Base-by-base conservation (phyloP, 1,140 invertebrate genomes). In the Lysiphlebus fabarum region DNA sequence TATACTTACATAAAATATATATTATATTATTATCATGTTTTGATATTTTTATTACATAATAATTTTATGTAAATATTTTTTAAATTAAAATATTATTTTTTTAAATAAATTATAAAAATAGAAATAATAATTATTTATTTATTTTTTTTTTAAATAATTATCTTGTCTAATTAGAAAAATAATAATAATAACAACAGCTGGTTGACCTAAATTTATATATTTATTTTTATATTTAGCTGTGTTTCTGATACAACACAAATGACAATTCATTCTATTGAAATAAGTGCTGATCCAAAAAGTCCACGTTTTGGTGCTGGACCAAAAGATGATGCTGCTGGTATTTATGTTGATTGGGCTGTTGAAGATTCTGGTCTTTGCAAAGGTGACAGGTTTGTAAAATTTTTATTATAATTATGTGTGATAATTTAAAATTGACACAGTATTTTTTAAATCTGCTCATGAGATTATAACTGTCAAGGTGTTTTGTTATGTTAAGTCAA, bases 341-440 rank as follows among this genome's bases (percentile, higher is more conserved):
- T 88, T 0, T 86, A 82, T 62, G 82, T 91, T 5, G 88, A 90
- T 61, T 91, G 90, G 90, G 87, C 89, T 1, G 78, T 87, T 1
- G 89, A 91, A 60, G 85, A 88, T 63, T 85, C 87, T 26, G 86
- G 84, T 33, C 74, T 91, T 38, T 84, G 82, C 58, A 88, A 88
- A 72, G 89, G 86, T n/a, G 90, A 91, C 75, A 86, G 86, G 87
- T 89, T 66, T 48, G 62, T 56, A 56, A n/a, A n/a, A n/a, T n/a
- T n/a, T n/a, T n/a, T n/a, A n/a, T n/a, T n/a, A n/a, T n/a, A n/a
- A n/a, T n/a, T n/a, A n/a, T n/a, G n/a, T n/a, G n/a, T n/a, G n/a
- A n/a, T n/a, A n/a, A n/a, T n/a, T n/a, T n/a, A n/a, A n/a, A n/a
- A n/a, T n/a, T n/a, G n/a, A n/a, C n/a, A n/a, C n/a, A n/a, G n/a